phyloP scores from a whole-genome alignment of 2,797 vertebrate genomes.

The Hylomyscus alleni region DNA sequence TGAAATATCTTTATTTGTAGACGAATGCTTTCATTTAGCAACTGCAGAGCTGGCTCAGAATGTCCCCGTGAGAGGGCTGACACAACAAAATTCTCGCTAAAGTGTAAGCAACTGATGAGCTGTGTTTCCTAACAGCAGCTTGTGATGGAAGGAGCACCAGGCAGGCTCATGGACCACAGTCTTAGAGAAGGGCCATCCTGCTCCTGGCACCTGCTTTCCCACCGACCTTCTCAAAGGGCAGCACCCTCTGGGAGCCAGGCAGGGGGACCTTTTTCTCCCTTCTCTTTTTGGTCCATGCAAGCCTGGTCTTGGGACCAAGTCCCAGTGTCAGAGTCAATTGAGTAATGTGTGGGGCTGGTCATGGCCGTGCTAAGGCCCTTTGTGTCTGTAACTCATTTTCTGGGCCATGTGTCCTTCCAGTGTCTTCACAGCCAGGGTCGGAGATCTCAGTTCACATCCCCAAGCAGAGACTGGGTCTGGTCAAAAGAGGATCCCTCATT shows the following conservation, averaged over 20 bases:
- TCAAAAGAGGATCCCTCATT: conserved; percentile 84
- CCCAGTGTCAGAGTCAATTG: not conserved
- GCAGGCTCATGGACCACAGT: not conserved
- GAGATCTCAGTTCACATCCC: conserved; percentile 87
- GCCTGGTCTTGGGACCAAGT: not conserved
- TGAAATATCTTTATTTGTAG: conserved; percentile 51
- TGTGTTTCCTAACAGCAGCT: conserved; percentile 32
- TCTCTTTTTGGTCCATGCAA: not conserved
- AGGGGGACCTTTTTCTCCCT: not conserved
- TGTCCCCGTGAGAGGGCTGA: conserved; percentile 39
- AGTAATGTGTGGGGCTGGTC: not conserved
- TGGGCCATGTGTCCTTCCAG: conserved; percentile 68
- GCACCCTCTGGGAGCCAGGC: not conserved
- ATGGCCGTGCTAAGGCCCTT: not conserved
- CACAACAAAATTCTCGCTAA: conserved; percentile 68
- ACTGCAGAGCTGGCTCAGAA: conserved; percentile 45
- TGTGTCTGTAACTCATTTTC: not conserved
- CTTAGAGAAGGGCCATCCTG: not conserved
- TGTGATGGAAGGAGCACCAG: not conserved
- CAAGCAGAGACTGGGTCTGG: conserved; percentile 88
- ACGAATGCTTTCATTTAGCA: conserved; percentile 72
- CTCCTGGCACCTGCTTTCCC: not conserved
- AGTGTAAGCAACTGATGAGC: conserved; percentile 71
- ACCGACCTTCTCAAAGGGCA: not conserved
- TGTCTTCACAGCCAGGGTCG: conserved; percentile 73